Evolutionary conservation across 2,797 vertebrate genomes (phyloP).

Genomic region (Macropodus opercularis): DNA sequence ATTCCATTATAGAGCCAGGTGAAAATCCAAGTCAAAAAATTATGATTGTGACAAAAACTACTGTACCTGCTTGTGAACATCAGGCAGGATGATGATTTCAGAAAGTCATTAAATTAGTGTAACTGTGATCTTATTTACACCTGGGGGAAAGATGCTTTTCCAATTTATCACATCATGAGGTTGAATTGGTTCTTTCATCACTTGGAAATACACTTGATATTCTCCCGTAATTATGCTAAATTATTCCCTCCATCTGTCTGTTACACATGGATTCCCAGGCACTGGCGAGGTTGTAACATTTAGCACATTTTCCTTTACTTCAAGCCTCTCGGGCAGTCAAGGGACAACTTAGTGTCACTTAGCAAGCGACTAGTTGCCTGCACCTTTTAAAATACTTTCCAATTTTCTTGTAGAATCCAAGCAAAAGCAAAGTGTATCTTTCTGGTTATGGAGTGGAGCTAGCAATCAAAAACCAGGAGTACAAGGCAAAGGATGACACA

Average conservation of each 20-base stretch:
- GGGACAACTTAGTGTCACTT: slow-evolving; percentile 26
- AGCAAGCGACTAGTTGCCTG: slow-evolving; percentile 43
- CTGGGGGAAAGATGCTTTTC: slow-evolving; percentile 31
- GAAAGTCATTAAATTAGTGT: background rate
- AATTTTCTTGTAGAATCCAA: slow-evolving; percentile 81
- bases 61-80: slow-evolving; percentile 1
- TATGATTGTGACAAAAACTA: too few relatives aligned
- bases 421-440: slow-evolving; percentile 86
- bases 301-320: slow-evolving; percentile 32
- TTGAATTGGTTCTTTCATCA: slow-evolving; percentile 30
- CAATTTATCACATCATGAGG: slow-evolving; percentile 30
- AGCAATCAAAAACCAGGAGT: slow-evolving; percentile 98
- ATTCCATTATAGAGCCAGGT: too few relatives aligned
- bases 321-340: slow-evolving; percentile 31
- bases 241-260: slow-evolving; percentile 64
- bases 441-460: slow-evolving; percentile 97
- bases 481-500: slow-evolving; percentile 99
- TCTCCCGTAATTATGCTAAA: slow-evolving; percentile 55
- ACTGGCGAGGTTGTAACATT: slow-evolving; percentile 46
- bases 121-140: slow-evolving; percentile 38
- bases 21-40: too few relatives aligned
- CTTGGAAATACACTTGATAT: slow-evolving; percentile 38
- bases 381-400: slow-evolving; percentile 1
- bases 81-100: slow-evolving; percentile 15
- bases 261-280: slow-evolving; percentile 26